A percentile compares a stretch with the other conserved stretches of the same genome.
Evolutionary conservation across 1,140 invertebrate genomes (phyloP).

Genomic region (Gryllus bimaculatus): DNA sequence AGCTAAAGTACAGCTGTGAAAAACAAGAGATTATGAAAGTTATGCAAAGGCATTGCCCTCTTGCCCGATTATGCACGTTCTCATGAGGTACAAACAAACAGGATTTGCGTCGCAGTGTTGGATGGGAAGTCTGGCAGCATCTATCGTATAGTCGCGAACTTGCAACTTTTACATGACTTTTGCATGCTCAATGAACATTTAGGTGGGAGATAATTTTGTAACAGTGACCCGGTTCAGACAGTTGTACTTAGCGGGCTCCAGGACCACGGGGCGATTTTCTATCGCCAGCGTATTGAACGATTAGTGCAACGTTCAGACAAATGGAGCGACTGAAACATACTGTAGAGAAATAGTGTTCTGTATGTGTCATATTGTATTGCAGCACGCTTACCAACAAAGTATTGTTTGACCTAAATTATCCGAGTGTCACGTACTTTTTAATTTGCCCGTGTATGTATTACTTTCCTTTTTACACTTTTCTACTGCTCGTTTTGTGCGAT

Average conservation of each 20-base stretch:
- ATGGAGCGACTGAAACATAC: neutral
- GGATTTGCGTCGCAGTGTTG: neutral
- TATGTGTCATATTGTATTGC: neutral
- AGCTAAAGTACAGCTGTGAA: neutral
- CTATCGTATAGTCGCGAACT: neutral
- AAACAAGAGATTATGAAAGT: slow-evolving; percentile 15
- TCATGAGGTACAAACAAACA: neutral
- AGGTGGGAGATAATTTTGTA: neutral
- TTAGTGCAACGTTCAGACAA: neutral
- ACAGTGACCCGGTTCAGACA: neutral
- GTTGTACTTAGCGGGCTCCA: neutral
- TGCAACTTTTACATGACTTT: neutral
- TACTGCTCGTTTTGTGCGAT: no score
- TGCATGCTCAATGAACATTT: neutral
- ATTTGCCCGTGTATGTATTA: no score
- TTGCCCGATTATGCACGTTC: slow-evolving; percentile 15
- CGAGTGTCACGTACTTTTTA: neutral
- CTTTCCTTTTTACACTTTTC: no score
- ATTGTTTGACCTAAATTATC: neutral
- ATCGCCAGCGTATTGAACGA: neutral
- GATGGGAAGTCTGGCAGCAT: neutral
- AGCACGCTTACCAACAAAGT: neutral
- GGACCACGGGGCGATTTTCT: neutral
- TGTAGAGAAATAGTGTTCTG: neutral
- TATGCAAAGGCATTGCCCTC: slow-evolving; percentile 15